Conservation (phyloP, 2,888 invertebrate species). For the Nephrotoma appendiculata region DNA sequence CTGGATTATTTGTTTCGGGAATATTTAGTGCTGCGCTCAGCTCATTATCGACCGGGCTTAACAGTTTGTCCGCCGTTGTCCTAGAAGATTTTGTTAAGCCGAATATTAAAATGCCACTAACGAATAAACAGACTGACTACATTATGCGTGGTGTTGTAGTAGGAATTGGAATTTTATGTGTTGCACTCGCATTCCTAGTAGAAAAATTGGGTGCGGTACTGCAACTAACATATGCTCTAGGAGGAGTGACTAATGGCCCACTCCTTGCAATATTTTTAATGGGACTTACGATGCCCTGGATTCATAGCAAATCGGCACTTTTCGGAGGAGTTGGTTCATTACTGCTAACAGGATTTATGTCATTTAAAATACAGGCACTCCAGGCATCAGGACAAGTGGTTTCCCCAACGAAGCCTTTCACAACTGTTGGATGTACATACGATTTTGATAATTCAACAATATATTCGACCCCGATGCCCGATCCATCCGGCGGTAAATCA, state of each 20-base stretch:
- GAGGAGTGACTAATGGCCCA: slow-evolving; percentile 52
- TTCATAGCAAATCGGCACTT: slow-evolving; percentile 48
- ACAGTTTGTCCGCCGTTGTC: slow-evolving; percentile 68
- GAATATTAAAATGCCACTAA: slow-evolving; percentile 38
- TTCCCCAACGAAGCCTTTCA: slow-evolving; percentile 39
- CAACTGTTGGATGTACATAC: slow-evolving; percentile 35
- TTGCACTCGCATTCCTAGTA: slow-evolving; percentile 48
- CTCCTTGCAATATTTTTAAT: slow-evolving; percentile 55
- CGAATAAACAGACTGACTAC: slow-evolving; percentile 38
- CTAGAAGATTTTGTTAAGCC: slow-evolving; percentile 66
- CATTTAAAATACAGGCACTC: slow-evolving; percentile 39
- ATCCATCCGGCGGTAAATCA: background rate
- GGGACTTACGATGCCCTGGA: slow-evolving; percentile 49
- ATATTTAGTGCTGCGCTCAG: slow-evolving; percentile 79
- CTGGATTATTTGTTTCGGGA: slow-evolving; percentile 79
- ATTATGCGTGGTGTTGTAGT: slow-evolving; percentile 56
- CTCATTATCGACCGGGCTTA: slow-evolving; percentile 65
- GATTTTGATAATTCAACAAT: slow-evolving; percentile 11
- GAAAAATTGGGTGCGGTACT: slow-evolving; percentile 60
- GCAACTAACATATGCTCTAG: slow-evolving; percentile 44
- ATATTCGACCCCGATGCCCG: background rate
- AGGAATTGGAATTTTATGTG: slow-evolving; percentile 47
- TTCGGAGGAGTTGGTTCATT: slow-evolving; percentile 50
- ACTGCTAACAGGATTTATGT: slow-evolving; percentile 48
- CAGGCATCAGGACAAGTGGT: slow-evolving; percentile 45